Evolutionary conservation across 2,888 invertebrate species (phyloP).

Genomic region (Pyrochroa serraticornis): DNA sequence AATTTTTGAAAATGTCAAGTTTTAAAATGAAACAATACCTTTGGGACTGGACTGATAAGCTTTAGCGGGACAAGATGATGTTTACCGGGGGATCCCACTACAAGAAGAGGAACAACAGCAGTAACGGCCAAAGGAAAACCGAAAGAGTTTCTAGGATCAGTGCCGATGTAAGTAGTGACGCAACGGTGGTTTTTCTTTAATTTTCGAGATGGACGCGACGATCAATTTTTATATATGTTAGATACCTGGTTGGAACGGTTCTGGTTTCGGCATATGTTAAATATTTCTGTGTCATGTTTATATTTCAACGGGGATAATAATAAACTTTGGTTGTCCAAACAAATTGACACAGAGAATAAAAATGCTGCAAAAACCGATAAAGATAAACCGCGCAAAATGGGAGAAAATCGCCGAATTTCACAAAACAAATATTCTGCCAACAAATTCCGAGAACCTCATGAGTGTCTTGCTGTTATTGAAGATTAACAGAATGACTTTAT

Average conservation of each 20-base stretch:
- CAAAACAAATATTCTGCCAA: too few species aligned
- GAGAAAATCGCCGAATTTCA: too few species aligned
- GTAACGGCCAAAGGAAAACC: slow-evolving; percentile 51
- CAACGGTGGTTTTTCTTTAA: background rate
- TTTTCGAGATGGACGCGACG: background rate
- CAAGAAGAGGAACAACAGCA: slow-evolving; percentile 60
- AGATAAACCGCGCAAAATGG: too few species aligned
- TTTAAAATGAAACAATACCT: slow-evolving; percentile 4
- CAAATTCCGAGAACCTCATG: too few species aligned
- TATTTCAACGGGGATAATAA: slow-evolving; percentile 6
- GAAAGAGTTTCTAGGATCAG: slow-evolving; percentile 41
- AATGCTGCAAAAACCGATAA: too few species aligned
- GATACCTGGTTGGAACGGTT: too few species aligned
- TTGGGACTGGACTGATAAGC: slow-evolving; percentile 7
- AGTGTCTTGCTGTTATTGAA: too few species aligned
- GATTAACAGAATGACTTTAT: too few species aligned
- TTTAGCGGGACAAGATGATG: slow-evolving; percentile 64
- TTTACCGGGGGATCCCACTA: slow-evolving; percentile 71
- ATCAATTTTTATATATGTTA: too few species aligned
- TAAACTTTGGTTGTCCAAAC: slow-evolving; percentile 12
- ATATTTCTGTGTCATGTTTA: slow-evolving; percentile 19
- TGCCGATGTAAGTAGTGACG: slow-evolving; percentile 18
- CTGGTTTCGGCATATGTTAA: background rate
- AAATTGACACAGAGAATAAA: background rate
- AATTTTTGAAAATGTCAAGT: slow-evolving; percentile 6